Evolutionary conservation across 2,888 invertebrate genomes (phyloP).

Genomic region (Harpalus rufipes): DNA sequence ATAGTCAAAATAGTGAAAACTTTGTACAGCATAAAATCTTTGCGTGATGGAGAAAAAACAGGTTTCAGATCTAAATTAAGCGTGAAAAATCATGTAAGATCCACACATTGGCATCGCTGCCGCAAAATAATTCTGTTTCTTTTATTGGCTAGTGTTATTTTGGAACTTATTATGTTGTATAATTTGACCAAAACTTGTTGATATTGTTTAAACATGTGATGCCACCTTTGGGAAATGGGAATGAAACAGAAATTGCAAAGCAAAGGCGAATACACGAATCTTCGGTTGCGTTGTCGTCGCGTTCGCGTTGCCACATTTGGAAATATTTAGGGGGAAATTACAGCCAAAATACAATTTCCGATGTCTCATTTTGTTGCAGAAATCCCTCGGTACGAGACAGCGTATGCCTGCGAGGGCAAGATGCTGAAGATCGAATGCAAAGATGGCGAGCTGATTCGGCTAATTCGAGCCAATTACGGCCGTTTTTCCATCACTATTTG

Average conservation of each 20-base stretch:
- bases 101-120: too few species aligned
- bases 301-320: slow-evolving; percentile 1
- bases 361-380: slow-evolving; percentile 78
- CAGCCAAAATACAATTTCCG: slow-evolving; percentile 44
- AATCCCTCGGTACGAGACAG: slow-evolving; percentile 90
- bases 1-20: too few species aligned
- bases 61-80: too few species aligned
- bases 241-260: background rate
- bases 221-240: background rate
- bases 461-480: slow-evolving; percentile 96
- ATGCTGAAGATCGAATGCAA: slow-evolving; percentile 92
- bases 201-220: too few species aligned
- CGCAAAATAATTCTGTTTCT: too few species aligned
- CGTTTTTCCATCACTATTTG: slow-evolving; percentile 97
- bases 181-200: too few species aligned
- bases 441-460: slow-evolving; percentile 92
- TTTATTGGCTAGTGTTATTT: too few species aligned
- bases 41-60: too few species aligned
- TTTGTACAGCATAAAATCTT: too few species aligned
- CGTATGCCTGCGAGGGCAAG: slow-evolving; percentile 96
- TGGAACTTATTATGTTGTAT: too few species aligned
- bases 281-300: background rate
- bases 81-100: too few species aligned
- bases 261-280: background rate
- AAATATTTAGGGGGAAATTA: slow-evolving; percentile 49